Evolutionary conservation across 2,888 invertebrate genomes (phyloP), one percentile per base, ranked within the genome.

Genomic region (Nymphalis urticae): DNA sequence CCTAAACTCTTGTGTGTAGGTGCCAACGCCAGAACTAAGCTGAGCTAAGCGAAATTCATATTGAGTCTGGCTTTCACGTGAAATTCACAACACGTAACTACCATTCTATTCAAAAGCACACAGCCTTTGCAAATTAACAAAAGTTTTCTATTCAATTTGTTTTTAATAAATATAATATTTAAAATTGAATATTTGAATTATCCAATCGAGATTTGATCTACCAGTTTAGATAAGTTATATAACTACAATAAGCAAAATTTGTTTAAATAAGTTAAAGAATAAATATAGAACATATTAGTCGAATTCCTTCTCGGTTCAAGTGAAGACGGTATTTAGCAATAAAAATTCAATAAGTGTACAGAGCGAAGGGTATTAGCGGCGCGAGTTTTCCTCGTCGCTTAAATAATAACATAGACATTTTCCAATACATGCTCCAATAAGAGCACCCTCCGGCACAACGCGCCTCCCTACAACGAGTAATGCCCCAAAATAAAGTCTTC

Each of bases 391-490:
- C 82, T 80, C 76, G 77, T 80, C 78, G 83, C 83, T 83, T 86
- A 86, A 86, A 89, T 89, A 89, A 89, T 88, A 88, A 88, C 85
- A 85, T 84, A 86, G 87, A 87, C 83, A 87, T 87, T 88, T 85
- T 87, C 85, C 86, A 88, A 88, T 87, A 87, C 85, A 81, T 83
- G 83, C 80, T 80, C 82, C 83, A 82, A 85, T 85, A 87, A 81
- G 80, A 80, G 77, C 72, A 70, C 74, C 70, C 72, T 72, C 72
- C 72, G 70, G 73, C 81, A 76, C 70, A 61, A 62, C 65, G n/a
- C 62, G 66, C 70, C 54, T 65, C 62, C 36, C 59, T 47, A 54
- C 36, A 5, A n/a, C 53, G 10, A 50, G 54, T 69, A 69, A 62
- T 69, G 58, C 69, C 56, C 47, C 47, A 53, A 64, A 64, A 66